Conservation (phyloP, 64 coral and sea anemone species). For the Porites lutea region DNA sequence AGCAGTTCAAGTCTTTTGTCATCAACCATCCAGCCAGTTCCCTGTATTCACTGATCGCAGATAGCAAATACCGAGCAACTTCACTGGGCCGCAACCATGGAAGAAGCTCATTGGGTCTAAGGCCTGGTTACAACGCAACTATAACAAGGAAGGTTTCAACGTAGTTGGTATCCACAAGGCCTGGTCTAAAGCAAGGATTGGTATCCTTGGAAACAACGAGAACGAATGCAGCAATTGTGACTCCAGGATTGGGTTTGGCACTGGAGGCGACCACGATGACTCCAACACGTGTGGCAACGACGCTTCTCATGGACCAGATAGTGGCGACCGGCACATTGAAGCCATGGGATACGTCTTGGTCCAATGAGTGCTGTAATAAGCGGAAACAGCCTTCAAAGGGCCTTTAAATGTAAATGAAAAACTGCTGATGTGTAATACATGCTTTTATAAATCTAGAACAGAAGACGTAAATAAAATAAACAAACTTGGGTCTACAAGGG, state of each 20-base stretch:
- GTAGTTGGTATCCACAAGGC: neutral
- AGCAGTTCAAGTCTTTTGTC: neutral
- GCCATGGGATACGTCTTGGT: conserved; percentile 59
- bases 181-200: conserved; percentile 42
- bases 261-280: conserved; percentile 25
- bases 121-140: conserved; percentile 30
- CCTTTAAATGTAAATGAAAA: no score
- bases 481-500: no score
- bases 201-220: conserved; percentile 31
- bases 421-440: no score
- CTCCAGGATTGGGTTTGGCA: conserved; percentile 62
- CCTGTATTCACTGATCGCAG: neutral
- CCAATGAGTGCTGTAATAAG: neutral
- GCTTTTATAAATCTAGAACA: no score
- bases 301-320: neutral
- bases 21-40: neutral
- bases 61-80: neutral
- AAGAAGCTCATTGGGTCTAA: neutral
- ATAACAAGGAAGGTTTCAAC: conserved; percentile 37
- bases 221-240: neutral
- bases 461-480: no score
- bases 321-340: neutral
- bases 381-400: no score
- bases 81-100: neutral
- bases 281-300: conserved; percentile 57